Evolutionary conservation across 2,797 vertebrate species (phyloP), one percentile per base, ranked within the genome.

Genomic region (Simalia tracyae): DNA sequence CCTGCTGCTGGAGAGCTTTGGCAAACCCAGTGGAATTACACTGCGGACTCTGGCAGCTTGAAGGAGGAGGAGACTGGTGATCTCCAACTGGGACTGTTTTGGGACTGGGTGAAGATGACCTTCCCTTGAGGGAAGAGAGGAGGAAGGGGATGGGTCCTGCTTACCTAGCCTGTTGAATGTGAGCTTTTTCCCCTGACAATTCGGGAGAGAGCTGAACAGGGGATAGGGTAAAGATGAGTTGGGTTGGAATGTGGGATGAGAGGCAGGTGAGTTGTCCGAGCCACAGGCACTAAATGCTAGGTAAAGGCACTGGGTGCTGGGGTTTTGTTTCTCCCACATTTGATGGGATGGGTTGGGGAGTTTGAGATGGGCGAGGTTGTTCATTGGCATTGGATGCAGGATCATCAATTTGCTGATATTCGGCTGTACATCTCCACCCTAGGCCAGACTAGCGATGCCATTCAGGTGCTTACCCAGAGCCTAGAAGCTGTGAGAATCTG

Each of bases 221-320:
- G n/a, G n/a, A 36, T n/a, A 19, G 68, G 68, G 0, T 5, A 5
- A 28, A 19, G 31, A 3, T 2, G 1, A 36, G 14, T 5, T 2
- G 5, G 17, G 15, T 19, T 19, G 4, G 59, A 60, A 2, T 68
- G 66, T 36, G 14, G 66, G 66, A 3, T 15, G 14, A 54, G 50
- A 54, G 50, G 50, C 50, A 54, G 50, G 50, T 8, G 50, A 31
- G 66, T 1, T 31, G 14, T 17, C 66, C 31, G 19, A 17, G 68
- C 68, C 6, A 31, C 31, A 68, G 66, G n/a, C 66, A 14, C 28
- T 12, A 31, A 68, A 66, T 36, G 64, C 50, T 50, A 54, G 50
- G 50, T 7, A 54, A 7, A 54, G 8, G 50, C 1, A 54, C 50
- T 6, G 50, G 50, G 6, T 6, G 66, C 14, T 1, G 15, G n/a